Evolutionary conservation across 2,113 vertebrate species (phyloP).

Genomic region (Cyanoramphus novaezelandiae): DNA sequence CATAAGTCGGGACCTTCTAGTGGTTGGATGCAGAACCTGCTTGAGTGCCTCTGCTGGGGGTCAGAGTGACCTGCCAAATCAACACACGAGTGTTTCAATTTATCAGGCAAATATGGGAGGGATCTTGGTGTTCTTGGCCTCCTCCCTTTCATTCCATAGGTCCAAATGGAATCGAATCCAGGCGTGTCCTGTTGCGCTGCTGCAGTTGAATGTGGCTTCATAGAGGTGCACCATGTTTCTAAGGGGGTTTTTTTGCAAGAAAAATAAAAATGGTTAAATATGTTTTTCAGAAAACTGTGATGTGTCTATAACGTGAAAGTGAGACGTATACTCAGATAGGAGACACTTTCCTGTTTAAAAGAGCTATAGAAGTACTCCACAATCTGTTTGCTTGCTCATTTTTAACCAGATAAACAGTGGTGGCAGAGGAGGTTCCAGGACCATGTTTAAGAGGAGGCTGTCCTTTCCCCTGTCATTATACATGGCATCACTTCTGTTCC

Average conservation of each 20-base stretch:
- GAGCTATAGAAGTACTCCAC: not conserved
- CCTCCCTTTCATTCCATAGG: conserved; percentile 4
- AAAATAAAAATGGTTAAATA: not conserved
- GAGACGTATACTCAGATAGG: not conserved
- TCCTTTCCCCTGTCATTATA: not conserved
- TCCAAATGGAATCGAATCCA: not conserved
- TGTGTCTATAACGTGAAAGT: not conserved
- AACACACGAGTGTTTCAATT: not conserved
- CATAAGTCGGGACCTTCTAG: not conserved
- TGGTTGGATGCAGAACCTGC: not conserved
- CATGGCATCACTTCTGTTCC: not conserved
- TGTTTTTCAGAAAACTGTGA: not conserved
- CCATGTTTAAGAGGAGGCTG: not conserved
- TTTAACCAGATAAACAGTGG: not conserved
- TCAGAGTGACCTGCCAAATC: not conserved
- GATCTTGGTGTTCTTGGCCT: not conserved
- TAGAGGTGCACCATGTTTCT: rapidly evolving
- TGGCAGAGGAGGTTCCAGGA: not conserved
- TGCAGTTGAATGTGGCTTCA: not conserved
- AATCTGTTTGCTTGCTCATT: not conserved
- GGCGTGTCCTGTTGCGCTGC: not conserved
- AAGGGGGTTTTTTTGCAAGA: not conserved
- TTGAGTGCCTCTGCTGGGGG: not conserved
- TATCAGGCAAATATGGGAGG: not conserved
- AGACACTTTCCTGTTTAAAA: not conserved